Evolutionary conservation across 2,113 vertebrate genomes (phyloP).

Genomic region (Rutilus rutilus): DNA sequence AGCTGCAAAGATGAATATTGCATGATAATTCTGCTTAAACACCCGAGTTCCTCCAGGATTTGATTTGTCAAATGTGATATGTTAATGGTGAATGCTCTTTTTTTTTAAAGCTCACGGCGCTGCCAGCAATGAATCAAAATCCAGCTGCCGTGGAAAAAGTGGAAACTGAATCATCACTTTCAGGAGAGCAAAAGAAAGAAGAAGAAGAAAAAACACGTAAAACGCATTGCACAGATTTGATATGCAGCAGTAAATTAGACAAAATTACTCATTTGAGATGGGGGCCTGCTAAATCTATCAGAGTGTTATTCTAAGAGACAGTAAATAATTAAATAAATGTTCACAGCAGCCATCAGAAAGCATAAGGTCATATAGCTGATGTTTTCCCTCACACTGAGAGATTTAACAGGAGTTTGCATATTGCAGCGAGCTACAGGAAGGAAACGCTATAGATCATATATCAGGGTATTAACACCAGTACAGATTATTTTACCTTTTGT

Average conservation of each 20-base stretch:
- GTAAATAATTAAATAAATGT: conserved; percentile 54
- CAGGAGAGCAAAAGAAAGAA: conserved; percentile 56
- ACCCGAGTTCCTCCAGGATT: neutral
- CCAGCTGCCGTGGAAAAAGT: conserved; percentile 68
- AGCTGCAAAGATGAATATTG: neutral
- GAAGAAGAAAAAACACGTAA: conserved; percentile 58
- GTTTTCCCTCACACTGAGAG: conserved; percentile 40
- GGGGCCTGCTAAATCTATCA: conserved; percentile 77
- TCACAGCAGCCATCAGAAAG: conserved; percentile 61
- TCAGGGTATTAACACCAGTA: neutral
- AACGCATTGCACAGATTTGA: conserved; percentile 72
- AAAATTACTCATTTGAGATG: conserved; percentile 75
- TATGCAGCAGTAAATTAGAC: conserved; percentile 67
- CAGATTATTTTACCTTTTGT: neutral
- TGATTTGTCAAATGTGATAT: conserved; percentile 24
- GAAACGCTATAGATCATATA: neutral
- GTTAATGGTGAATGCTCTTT: conserved; percentile 9
- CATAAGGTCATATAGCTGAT: conserved; percentile 62
- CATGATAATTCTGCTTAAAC: neutral
- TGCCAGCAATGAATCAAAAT: conserved; percentile 70
- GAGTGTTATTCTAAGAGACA: conserved; percentile 73
- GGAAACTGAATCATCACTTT: conserved; percentile 62
- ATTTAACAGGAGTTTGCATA: conserved; percentile 5
- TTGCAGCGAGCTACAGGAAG: neutral
- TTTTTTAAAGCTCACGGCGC: conserved; percentile 57